phyloP scores from a whole-genome alignment of 2,113 vertebrate genomes.

The Ceyx melanurus region DNA sequence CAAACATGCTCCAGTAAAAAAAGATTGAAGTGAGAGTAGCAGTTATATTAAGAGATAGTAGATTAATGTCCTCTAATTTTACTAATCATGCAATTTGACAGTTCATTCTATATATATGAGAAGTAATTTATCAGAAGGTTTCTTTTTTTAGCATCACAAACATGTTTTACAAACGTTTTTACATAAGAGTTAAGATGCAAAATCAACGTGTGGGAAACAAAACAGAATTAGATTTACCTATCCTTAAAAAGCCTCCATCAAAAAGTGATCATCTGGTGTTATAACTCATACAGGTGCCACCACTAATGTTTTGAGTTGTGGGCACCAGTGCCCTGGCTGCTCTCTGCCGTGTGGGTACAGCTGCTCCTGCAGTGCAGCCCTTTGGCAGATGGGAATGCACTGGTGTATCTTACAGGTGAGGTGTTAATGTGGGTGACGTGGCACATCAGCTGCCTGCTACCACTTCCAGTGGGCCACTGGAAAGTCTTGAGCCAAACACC shows the following conservation, averaged over 20 bases:
- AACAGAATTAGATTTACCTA: not conserved
- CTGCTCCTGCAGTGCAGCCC: not conserved
- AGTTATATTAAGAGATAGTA: conserved; percentile 10
- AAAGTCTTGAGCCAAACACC: conserved; percentile 51
- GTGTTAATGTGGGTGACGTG: conserved; percentile 30
- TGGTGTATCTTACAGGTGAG: conserved; percentile 52
- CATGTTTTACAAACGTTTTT: not conserved
- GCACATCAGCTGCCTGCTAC: conserved; percentile 40
- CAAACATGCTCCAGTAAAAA: not conserved
- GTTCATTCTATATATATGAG: not conserved
- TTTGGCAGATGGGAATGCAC: not conserved
- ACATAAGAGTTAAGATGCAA: not conserved
- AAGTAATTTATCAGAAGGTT: conserved; percentile 15
- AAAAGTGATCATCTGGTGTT: not conserved
- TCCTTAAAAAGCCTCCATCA: not conserved
- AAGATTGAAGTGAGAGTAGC: conserved; percentile 7
- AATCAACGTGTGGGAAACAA: not conserved
- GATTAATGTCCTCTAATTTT: conserved; percentile 60
- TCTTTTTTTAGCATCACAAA: not conserved
- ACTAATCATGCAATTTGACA: conserved; percentile 44
- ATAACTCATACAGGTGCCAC: not conserved
- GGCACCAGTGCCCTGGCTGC: not conserved
- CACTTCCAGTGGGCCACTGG: conserved; percentile 52
- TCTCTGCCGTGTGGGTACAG: not conserved
- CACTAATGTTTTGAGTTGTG: not conserved